Percentiles rank a stretch among this genome's conserved stretches.
Evolutionary conservation across 2,113 vertebrate genomes (phyloP).

Genomic region (Rhodinocichla rosea): DNA sequence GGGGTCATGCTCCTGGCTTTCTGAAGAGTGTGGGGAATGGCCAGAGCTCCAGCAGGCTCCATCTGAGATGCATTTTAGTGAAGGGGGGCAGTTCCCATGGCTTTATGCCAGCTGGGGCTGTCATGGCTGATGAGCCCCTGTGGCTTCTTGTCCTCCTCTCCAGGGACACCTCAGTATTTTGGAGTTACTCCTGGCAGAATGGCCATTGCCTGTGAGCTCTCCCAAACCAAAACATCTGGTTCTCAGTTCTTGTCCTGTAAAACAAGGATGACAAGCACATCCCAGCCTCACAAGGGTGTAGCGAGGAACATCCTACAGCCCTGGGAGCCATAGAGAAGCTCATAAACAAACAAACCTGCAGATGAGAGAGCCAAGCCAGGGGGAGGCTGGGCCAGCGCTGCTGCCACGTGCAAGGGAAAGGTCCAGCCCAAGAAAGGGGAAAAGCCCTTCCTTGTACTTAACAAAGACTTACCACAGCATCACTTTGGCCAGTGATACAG

Average conservation of each 20-base stretch:
- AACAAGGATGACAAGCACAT: constrained; percentile 22
- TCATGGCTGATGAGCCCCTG: neutral
- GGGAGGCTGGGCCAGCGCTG: accelerated
- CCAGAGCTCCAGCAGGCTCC: neutral
- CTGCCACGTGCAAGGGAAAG: neutral
- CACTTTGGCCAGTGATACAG: neutral
- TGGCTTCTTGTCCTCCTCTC: neutral
- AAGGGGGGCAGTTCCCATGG: neutral
- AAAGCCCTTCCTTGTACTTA: neutral
- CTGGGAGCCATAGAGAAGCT: neutral
- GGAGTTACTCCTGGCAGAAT: neutral
- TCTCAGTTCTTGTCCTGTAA: neutral
- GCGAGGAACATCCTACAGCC: neutral
- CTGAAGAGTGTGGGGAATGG: neutral
- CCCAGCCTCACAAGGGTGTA: neutral
- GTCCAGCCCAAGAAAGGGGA: neutral
- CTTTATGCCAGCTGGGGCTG: neutral
- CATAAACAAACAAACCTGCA: constrained; percentile 16
- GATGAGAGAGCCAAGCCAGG: neutral
- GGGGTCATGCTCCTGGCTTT: neutral
- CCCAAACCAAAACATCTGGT: neutral
- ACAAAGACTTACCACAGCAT: neutral
- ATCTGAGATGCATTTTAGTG: neutral
- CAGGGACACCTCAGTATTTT: neutral
- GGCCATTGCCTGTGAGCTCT: neutral